A percentile compares a stretch with the other conserved stretches of the same genome.
Conservation (phyloP, 2,888 invertebrate species). For the Tenthredo scrophulariae region DNA sequence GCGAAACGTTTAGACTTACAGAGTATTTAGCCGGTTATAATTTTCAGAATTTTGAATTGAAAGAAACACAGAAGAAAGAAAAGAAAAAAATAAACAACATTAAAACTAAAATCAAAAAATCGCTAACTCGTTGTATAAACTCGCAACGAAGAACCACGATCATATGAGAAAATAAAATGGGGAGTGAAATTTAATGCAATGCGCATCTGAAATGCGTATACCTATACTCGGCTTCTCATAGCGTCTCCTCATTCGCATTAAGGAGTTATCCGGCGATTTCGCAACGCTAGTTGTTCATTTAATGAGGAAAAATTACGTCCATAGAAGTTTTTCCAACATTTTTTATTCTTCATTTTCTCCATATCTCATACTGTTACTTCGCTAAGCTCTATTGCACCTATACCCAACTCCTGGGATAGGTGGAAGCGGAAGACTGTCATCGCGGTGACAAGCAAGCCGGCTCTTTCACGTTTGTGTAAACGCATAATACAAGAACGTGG, state of each 20-base stretch:
- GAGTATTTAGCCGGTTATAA: too few relatives aligned
- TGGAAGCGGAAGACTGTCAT: neutral
- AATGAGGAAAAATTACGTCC: conserved; percentile 31
- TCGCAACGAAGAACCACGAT: too few relatives aligned
- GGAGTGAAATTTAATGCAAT: neutral
- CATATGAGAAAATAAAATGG: neutral
- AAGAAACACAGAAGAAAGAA: neutral
- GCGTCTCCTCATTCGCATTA: neutral
- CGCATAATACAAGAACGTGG: neutral
- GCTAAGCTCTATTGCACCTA: too few relatives aligned
- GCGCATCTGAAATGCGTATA: neutral
- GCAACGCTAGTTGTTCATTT: neutral
- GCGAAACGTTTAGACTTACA: neutral
- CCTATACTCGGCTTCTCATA: neutral
- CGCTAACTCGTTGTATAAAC: neutral
- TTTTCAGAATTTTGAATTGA: too few relatives aligned
- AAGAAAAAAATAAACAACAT: too few relatives aligned
- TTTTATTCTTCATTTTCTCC: neutral
- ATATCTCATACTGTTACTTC: too few relatives aligned
- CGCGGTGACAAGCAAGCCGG: neutral
- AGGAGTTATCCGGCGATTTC: neutral
- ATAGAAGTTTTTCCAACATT: neutral
- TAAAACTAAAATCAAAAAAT: neutral
- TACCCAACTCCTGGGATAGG: neutral
- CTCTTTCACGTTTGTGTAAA: neutral